Evolutionary conservation across 1,140 invertebrate genomes (phyloP).

Genomic region (Pseudomyrmex concolor): DNA sequence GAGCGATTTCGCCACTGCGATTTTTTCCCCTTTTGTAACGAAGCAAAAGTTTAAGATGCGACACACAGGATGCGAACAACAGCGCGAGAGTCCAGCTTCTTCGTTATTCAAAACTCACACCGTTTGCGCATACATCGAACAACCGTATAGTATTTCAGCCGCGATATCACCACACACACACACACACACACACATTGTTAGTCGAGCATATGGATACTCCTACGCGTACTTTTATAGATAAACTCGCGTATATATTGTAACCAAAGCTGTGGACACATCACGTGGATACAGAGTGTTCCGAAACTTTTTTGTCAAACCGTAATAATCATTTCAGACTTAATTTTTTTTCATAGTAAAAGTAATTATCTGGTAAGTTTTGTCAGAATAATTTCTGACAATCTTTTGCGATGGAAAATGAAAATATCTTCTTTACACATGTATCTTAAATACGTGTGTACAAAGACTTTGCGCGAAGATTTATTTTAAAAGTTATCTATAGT

Average conservation of each 20-base stretch:
- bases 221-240: slow-evolving; percentile 14
- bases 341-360: neutral
- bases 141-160: slow-evolving; percentile 16
- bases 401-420: neutral
- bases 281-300: slow-evolving; percentile 15
- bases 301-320: neutral
- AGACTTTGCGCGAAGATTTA: no score
- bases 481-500: no score
- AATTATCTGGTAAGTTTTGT: neutral
- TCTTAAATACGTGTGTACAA: no score
- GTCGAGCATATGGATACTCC: slow-evolving; percentile 11
- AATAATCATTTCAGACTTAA: neutral
- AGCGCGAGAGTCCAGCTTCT: slow-evolving; percentile 28
- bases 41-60: neutral
- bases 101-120: neutral
- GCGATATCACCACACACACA: slow-evolving; percentile 3
- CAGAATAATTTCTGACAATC: neutral
- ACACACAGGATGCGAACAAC: slow-evolving; percentile 14
- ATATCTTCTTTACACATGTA: no score
- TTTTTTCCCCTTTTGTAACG: slow-evolving; percentile 2
- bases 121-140: neutral
- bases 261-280: neutral
- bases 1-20: neutral
- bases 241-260: slow-evolving; percentile 11
- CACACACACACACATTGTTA: neutral